Conservation (phyloP, 2,888 invertebrate genomes). For the Syrphus vitripennis region DNA sequence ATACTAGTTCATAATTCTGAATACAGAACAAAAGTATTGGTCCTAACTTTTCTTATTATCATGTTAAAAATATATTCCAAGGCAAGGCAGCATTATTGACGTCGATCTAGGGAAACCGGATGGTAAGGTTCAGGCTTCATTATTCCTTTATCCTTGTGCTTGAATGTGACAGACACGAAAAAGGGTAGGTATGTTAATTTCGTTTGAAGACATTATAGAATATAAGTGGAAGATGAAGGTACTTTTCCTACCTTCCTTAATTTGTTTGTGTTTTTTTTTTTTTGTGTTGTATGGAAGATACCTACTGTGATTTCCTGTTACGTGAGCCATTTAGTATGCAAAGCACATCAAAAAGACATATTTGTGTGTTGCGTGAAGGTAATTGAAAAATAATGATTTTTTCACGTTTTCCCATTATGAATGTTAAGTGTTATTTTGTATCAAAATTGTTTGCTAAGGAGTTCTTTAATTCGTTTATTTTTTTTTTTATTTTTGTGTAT, state of each 20-base stretch:
- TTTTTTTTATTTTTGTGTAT: background rate
- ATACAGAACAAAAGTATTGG: too few species aligned
- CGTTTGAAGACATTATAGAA: slow-evolving; percentile 18
- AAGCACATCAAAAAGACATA: slow-evolving; percentile 5
- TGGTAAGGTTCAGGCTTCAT: slow-evolving; percentile 31
- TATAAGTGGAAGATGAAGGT: slow-evolving; percentile 10
- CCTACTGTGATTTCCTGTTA: background rate
- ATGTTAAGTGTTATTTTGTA: background rate
- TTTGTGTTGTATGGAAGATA: background rate
- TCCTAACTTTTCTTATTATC: background rate
- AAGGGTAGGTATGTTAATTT: slow-evolving; percentile 50
- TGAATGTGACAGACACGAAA: slow-evolving; percentile 46
- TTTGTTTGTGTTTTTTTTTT: background rate
- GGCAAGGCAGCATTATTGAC: slow-evolving; percentile 23
- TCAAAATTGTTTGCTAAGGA: background rate
- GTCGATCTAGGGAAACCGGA: slow-evolving; percentile 29
- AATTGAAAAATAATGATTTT: slow-evolving; percentile 24
- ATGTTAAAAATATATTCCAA: slow-evolving; percentile 38
- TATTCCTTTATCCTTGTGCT: slow-evolving; percentile 41
- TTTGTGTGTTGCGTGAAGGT: slow-evolving; percentile 6
- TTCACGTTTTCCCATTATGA: slow-evolving; percentile 5
- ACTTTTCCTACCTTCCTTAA: background rate
- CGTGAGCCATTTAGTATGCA: slow-evolving; percentile 1
- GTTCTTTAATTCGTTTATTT: background rate
- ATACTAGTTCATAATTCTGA: too few species aligned